phyloP scores from a whole-genome alignment of 2,113 vertebrate genomes.

The Notechis scutatus region DNA sequence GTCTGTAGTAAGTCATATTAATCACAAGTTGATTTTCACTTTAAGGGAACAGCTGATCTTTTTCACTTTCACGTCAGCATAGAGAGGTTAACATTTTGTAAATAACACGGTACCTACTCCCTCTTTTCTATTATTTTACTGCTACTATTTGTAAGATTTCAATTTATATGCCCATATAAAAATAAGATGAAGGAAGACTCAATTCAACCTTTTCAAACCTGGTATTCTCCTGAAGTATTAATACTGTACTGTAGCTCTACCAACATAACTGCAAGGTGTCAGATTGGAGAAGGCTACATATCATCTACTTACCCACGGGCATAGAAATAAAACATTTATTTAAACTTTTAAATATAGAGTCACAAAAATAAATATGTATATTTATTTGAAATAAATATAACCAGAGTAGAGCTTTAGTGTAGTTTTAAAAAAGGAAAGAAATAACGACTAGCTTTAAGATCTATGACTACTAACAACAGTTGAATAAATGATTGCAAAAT shows the following conservation, averaged over 20 bases:
- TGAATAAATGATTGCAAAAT: background rate
- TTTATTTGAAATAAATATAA: background rate
- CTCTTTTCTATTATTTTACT: background rate
- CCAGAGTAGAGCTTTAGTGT: background rate
- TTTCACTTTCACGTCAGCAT: background rate
- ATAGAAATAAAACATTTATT: background rate
- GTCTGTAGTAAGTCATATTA: background rate
- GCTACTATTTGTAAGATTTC: background rate
- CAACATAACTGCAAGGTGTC: background rate
- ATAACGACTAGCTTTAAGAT: background rate
- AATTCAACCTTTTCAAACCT: background rate
- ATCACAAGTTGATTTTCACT: background rate
- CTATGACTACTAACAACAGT: background rate
- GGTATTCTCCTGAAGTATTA: background rate
- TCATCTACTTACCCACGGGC: background rate
- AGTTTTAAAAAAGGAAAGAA: background rate
- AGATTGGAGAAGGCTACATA: background rate
- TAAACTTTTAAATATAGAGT: background rate
- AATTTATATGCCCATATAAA: background rate
- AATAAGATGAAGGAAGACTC: background rate
- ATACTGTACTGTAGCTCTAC: background rate
- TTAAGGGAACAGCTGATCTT: background rate
- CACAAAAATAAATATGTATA: background rate
- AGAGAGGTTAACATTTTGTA: background rate
- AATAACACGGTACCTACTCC: background rate